A percentile compares a stretch with the other conserved stretches of the same genome.
Conservation (phyloP, 2,888 invertebrate species). For the Sphecodes monilicornis region DNA sequence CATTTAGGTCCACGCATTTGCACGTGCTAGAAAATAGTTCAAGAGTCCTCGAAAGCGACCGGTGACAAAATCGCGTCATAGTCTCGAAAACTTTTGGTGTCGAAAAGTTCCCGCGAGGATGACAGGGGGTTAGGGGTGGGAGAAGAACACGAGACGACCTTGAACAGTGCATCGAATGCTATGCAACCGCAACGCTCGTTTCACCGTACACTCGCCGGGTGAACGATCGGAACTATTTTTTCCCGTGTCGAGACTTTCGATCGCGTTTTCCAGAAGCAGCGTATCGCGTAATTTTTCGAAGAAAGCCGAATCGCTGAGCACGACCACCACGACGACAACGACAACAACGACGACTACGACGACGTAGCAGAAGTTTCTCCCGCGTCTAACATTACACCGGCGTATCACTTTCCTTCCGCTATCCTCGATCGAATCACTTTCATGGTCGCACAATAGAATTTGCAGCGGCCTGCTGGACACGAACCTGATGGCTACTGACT, state of each 20-base stretch:
- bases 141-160: background rate
- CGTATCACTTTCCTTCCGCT: constrained; percentile 58
- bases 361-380: constrained; percentile 46
- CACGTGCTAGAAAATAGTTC: too few relatives aligned
- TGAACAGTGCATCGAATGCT: background rate
- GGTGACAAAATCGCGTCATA: too few relatives aligned
- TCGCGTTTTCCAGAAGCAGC: constrained; percentile 5
- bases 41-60: too few relatives aligned
- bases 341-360: background rate
- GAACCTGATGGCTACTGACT: constrained; percentile 21
- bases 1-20: too few relatives aligned
- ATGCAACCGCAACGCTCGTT: background rate
- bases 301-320: constrained; percentile 50
- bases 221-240: constrained; percentile 1
- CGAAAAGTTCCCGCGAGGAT: background rate
- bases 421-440: constrained; percentile 53
- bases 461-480: constrained; percentile 19
- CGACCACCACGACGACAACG: background rate
- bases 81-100: too few relatives aligned
- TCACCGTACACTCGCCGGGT: background rate
- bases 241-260: constrained; percentile 28
- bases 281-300: constrained; percentile 55
- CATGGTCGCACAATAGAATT: constrained; percentile 43
- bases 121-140: background rate
- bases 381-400: constrained; percentile 44